These are phyloP conservation scores for Dastarcus helophoroides DNA, from an alignment of 2,888 invertebrate species.

Conservation along the genomic window DNA sequence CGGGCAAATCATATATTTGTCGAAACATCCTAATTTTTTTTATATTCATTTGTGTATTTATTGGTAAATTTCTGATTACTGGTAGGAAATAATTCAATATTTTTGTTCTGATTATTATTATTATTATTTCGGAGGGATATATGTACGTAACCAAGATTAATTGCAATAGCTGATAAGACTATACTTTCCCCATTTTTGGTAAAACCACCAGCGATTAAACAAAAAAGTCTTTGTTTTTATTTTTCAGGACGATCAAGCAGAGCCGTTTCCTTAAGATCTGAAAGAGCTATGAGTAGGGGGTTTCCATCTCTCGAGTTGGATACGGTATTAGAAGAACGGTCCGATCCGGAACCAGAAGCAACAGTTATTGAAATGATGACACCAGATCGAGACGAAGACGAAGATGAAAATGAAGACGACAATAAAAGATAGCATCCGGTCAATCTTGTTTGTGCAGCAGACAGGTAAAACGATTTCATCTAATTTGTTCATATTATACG, in stretches of 20 bases:
- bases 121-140: too few relatives aligned
- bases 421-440: conserved; percentile 33
- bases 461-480: conserved; percentile 30
- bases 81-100: too few relatives aligned
- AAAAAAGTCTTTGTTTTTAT: conserved; percentile 1
- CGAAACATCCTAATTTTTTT: too few relatives aligned
- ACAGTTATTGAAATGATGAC: conserved; percentile 35
- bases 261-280: conserved; percentile 50
- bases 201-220: too few relatives aligned
- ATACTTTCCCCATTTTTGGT: too few relatives aligned
- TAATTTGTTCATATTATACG: too few relatives aligned
- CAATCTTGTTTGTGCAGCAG: conserved; percentile 25
- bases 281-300: conserved; percentile 58
- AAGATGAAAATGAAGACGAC: conserved; percentile 18
- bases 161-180: too few relatives aligned
- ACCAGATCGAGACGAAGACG: conserved; percentile 22
- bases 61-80: too few relatives aligned
- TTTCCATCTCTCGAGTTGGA: conserved; percentile 70
- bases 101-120: too few relatives aligned
- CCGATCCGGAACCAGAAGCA: conserved; percentile 56
- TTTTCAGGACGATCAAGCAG: conserved; percentile 43
- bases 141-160: too few relatives aligned
- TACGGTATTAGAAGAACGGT: conserved; percentile 73
- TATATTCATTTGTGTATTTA: too few relatives aligned
- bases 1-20: too few relatives aligned